Conservation (phyloP, 1,140 invertebrate genomes). For the Sycophaga agraensis region DNA sequence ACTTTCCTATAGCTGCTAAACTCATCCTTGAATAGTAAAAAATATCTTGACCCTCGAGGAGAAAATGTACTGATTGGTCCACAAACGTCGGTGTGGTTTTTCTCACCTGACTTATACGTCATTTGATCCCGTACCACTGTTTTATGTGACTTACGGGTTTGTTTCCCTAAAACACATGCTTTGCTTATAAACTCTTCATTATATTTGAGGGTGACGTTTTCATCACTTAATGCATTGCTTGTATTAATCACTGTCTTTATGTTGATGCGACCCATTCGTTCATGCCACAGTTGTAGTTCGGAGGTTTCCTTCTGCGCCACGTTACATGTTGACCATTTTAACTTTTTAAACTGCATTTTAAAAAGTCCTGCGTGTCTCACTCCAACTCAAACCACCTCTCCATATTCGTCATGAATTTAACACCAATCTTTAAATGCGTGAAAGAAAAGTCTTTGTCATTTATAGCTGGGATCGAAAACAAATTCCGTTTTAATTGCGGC, state of each 20-base stretch:
- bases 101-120: no score
- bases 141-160: no score
- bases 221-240: not conserved
- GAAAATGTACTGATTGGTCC: no score
- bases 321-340: not conserved
- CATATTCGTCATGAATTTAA: conserved; percentile 1
- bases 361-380: conserved; percentile 3
- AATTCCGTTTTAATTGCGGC: conserved; percentile 22
- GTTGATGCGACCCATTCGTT: not conserved
- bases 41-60: not conserved
- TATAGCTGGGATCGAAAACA: conserved; percentile 22
- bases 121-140: no score
- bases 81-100: no score
- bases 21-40: not conserved
- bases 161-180: no score
- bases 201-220: no score
- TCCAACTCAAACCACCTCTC: not conserved
- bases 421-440: not conserved
- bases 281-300: conserved; percentile 19
- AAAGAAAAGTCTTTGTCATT: no score
- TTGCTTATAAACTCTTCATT: no score
- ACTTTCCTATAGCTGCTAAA: no score
- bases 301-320: not conserved
- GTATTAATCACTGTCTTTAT: not conserved
- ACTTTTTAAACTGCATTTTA: conserved; percentile 16